Evolutionary conservation across 2,888 invertebrate genomes (phyloP).

Genomic region (Ptycholaimellus sp.): DNA sequence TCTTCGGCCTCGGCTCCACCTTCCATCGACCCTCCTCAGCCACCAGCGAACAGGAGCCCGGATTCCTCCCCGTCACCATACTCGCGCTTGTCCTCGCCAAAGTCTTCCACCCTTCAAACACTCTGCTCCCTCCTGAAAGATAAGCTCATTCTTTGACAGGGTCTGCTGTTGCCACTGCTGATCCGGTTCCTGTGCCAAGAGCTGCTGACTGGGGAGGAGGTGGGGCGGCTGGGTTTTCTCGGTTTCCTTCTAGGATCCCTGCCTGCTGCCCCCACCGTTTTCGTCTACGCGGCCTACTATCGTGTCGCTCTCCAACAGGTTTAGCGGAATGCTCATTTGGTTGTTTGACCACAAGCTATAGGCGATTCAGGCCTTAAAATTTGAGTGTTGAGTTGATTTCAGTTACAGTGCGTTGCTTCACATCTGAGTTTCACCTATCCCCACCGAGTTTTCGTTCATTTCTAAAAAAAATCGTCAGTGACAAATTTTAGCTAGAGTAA

Average conservation of each 20-base stretch:
- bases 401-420: too few relatives aligned
- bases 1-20: slow-evolving; percentile 64
- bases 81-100: slow-evolving; percentile 67
- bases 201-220: slow-evolving; percentile 44
- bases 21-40: too few relatives aligned
- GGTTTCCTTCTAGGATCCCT: slow-evolving; percentile 86
- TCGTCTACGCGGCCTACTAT: slow-evolving; percentile 71
- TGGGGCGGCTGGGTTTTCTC: slow-evolving; percentile 58
- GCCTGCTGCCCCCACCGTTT: slow-evolving; percentile 81
- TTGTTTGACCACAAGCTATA: too few relatives aligned
- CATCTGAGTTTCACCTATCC: too few relatives aligned
- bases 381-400: too few relatives aligned
- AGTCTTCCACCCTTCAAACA: slow-evolving; percentile 25
- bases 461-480: too few relatives aligned
- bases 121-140: background rate
- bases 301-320: slow-evolving; percentile 62
- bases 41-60: slow-evolving; percentile 49
- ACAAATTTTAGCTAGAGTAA: too few relatives aligned
- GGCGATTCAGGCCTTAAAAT: too few relatives aligned
- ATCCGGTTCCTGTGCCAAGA: slow-evolving; percentile 56
- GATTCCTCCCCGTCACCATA: slow-evolving; percentile 52
- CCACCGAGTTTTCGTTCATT: too few relatives aligned
- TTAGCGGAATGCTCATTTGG: too few relatives aligned
- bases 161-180: slow-evolving; percentile 52
- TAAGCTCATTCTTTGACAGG: slow-evolving; percentile 2